These are phyloP conservation scores for Drosophila micromelanica DNA, from an alignment of 1,140 invertebrate genomes.

Conservation along the genomic window DNA sequence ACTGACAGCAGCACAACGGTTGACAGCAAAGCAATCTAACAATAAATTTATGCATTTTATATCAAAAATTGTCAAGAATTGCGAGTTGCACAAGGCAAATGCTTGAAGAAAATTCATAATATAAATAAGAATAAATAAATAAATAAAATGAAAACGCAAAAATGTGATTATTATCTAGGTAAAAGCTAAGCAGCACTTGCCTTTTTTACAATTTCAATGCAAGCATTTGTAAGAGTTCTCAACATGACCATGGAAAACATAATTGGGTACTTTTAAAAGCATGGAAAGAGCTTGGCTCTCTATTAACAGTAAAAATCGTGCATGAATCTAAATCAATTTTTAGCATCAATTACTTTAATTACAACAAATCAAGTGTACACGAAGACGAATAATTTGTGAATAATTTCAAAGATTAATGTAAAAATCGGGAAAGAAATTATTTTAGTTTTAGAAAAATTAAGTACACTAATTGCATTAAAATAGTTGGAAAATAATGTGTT, in stretches of 20 bases:
- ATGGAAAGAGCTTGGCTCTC: neutral
- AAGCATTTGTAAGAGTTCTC: neutral
- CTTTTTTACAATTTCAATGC: neutral
- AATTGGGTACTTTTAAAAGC: neutral
- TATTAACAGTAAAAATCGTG: neutral
- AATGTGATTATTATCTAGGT: neutral
- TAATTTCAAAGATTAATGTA: neutral
- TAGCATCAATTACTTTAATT: neutral
- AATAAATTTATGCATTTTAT: slow-evolving; percentile 5
- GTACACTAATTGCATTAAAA: too few relatives aligned
- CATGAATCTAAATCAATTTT: neutral
- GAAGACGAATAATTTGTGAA: neutral
- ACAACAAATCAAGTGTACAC: neutral
- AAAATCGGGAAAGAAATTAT: too few relatives aligned
- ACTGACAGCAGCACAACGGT: slow-evolving; percentile 2
- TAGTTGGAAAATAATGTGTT: too few relatives aligned
- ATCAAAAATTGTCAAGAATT: neutral
- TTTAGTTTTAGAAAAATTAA: too few relatives aligned
- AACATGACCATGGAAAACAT: neutral
- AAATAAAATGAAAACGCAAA: neutral
- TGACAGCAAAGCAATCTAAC: slow-evolving; percentile 2
- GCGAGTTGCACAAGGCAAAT: neutral
- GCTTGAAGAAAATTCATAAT: neutral
- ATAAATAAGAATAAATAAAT: neutral
- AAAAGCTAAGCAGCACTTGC: neutral